phyloP scores from a whole-genome alignment of 2,113 vertebrate genomes.

The Sylvia atricapilla region DNA sequence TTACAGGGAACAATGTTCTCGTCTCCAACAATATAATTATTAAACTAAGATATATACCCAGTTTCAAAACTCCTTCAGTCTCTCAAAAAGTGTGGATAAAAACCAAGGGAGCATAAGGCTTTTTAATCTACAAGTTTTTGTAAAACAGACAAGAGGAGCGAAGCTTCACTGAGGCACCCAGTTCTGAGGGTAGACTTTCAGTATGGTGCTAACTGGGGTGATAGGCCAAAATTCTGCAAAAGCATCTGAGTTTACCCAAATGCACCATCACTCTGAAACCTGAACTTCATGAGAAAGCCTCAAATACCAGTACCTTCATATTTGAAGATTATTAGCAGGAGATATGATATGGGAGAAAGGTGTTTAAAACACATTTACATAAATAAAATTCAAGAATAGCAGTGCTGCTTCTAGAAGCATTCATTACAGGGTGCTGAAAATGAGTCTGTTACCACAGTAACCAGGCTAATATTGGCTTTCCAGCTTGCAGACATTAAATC shows the following conservation, averaged over 20 bases:
- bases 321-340: neutral
- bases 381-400: slow-evolving; percentile 60
- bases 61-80: neutral
- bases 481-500: slow-evolving; percentile 22
- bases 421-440: slow-evolving; percentile 53
- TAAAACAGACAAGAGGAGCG: neutral
- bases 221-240: neutral
- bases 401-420: slow-evolving; percentile 4
- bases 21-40: neutral
- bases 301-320: neutral
- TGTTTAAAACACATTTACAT: slow-evolving; percentile 44
- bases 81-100: neutral
- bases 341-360: neutral
- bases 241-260: neutral
- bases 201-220: neutral
- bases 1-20: neutral
- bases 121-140: neutral
- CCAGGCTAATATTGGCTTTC: slow-evolving; percentile 54
- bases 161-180: neutral
- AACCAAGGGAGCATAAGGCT: neutral
- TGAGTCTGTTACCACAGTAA: slow-evolving; percentile 65
- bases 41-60: neutral
- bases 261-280: neutral
- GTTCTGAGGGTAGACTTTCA: neutral
- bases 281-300: neutral